These are phyloP conservation scores for Ctenicera cuprea DNA, from an alignment of 2,888 invertebrate species.

Conservation along the genomic window DNA sequence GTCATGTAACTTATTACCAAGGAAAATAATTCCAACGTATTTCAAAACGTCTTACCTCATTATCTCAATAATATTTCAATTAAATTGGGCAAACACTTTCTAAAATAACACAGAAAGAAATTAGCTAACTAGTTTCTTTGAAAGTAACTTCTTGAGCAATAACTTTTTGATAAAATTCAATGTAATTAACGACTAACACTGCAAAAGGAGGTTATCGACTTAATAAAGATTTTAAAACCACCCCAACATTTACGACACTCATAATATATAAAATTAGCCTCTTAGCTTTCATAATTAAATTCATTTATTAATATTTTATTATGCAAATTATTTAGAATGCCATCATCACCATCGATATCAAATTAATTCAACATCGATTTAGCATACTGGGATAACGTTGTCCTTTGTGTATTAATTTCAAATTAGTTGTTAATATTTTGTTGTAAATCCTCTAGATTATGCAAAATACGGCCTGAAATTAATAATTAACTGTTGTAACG, in stretches of 20 bases:
- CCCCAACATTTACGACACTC: conserved; percentile 5
- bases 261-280: not conserved
- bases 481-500: not conserved
- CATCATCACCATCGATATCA: conserved; percentile 17
- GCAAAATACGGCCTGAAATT: conserved; percentile 11
- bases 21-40: conserved; percentile 20
- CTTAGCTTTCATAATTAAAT: conserved; percentile 24
- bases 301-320: conserved; percentile 33
- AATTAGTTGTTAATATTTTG: conserved; percentile 24
- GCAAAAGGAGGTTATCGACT: not conserved
- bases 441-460: conserved; percentile 12
- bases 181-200: not conserved
- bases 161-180: conserved; percentile 3
- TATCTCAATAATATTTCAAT: conserved; percentile 32
- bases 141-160: conserved; percentile 39
- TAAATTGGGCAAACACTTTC: conserved; percentile 38
- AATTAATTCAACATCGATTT: conserved; percentile 30
- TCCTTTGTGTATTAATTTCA: conserved; percentile 27
- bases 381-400: conserved; percentile 25
- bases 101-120: conserved; percentile 37
- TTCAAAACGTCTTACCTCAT: conserved; percentile 18
- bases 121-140: conserved; percentile 33
- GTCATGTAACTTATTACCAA: conserved; percentile 13
- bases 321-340: conserved; percentile 36
- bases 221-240: conserved; percentile 8